Evolutionary conservation across 2,797 vertebrate genomes (phyloP).

Genomic region (Malacoraja senta): DNA sequence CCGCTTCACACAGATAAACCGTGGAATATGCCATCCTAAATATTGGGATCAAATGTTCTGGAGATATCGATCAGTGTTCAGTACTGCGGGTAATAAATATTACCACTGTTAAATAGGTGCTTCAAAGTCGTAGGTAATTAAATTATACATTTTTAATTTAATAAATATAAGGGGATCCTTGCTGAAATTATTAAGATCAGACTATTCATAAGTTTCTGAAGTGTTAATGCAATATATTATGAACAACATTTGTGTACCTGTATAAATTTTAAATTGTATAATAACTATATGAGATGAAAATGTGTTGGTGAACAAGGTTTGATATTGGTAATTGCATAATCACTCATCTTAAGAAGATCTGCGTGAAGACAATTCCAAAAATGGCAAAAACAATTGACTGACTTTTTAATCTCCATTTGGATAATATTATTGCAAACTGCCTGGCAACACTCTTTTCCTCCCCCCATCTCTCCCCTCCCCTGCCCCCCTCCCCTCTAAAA

Average conservation of each 20-base stretch:
- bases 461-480: too few species aligned
- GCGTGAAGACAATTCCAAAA: neutral
- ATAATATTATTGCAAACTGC: neutral
- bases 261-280: neutral
- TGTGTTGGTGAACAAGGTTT: neutral
- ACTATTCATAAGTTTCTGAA: neutral
- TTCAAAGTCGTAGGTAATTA: neutral
- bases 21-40: neutral
- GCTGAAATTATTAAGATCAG: neutral
- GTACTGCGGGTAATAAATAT: neutral
- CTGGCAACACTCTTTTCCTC: too few species aligned
- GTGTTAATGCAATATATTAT: neutral
- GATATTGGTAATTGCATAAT: neutral
- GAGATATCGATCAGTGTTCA: neutral
- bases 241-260: too few species aligned
- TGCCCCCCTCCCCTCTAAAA: too few species aligned
- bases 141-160: neutral
- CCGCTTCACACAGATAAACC: neutral
- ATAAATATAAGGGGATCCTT: neutral
- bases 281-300: neutral
- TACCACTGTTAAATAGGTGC: neutral
- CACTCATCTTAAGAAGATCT: neutral
- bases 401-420: neutral
- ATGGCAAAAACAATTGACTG: neutral
- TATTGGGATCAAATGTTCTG: neutral